phyloP scores from a whole-genome alignment of 2,797 vertebrate genomes.

The Dendrocincla fuliginosa region DNA sequence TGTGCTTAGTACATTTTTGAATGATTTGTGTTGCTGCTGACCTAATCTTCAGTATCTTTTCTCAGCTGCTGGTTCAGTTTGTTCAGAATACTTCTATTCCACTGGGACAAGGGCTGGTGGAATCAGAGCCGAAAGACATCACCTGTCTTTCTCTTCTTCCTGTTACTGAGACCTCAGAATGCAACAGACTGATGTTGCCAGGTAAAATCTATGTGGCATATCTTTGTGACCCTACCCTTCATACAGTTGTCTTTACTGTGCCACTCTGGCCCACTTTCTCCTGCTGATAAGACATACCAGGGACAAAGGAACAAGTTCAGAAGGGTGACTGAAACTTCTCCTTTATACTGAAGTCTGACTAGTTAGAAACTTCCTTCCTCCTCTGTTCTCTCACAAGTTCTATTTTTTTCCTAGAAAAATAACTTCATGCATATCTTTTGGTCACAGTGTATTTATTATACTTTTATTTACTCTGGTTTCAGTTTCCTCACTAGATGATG shows the following conservation, averaged over 20 bases:
- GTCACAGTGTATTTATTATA: background rate
- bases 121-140: slow-evolving; percentile 86
- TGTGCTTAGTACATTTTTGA: background rate
- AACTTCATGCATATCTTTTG: background rate
- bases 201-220: slow-evolving; percentile 75
- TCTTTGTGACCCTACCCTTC: background rate
- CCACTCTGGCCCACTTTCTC: background rate
- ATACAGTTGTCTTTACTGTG: background rate
- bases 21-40: background rate
- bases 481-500: slow-evolving; percentile 80
- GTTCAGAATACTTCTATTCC: slow-evolving; percentile 98
- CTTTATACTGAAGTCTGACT: background rate
- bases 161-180: slow-evolving; percentile 87
- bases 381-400: background rate
- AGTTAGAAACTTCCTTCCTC: background rate
- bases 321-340: background rate
- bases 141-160: slow-evolving; percentile 89
- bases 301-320: background rate
- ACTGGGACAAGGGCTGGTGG: slow-evolving; percentile 90
- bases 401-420: background rate
- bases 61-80: slow-evolving; percentile 99
- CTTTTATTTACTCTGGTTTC: background rate
- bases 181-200: slow-evolving; percentile 90
- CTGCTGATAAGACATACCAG: background rate
- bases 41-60: slow-evolving; percentile 42